Percentiles rank a stretch among this genome's conserved stretches.
phyloP scores from a whole-genome alignment of 2,113 vertebrate genomes.

The Hypocryptadius cinnamomeus region DNA sequence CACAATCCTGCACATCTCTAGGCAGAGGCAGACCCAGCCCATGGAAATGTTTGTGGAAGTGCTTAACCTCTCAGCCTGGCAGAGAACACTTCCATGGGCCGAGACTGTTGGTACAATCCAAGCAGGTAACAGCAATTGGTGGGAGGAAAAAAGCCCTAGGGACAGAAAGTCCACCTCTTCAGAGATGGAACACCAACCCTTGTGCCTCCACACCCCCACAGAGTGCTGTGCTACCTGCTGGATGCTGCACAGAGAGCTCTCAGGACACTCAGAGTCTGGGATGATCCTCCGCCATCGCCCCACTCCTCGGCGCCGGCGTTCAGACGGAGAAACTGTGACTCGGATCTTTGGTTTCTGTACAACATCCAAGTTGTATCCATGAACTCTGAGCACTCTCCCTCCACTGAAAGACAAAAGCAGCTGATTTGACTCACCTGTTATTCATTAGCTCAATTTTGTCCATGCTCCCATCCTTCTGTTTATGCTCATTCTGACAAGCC shows the following conservation, averaged over 20 bases:
- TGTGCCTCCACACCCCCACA: neutral
- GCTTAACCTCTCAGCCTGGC: neutral
- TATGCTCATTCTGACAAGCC: neutral
- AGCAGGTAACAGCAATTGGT: neutral
- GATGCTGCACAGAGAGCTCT: conserved; percentile 65
- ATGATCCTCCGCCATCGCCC: conserved; percentile 66
- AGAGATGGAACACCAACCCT: neutral
- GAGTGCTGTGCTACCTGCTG: conserved; percentile 61
- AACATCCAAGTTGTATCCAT: conserved; percentile 88
- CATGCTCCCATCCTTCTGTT: neutral
- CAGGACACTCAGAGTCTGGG: conserved; percentile 72
- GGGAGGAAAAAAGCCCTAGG: neutral
- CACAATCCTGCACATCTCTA: neutral
- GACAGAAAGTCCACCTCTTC: neutral
- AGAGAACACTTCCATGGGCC: neutral
- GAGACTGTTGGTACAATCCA: neutral
- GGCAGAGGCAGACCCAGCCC: neutral
- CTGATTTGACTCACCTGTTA: neutral
- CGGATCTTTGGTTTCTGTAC: conserved; percentile 88
- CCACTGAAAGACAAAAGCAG: conserved; percentile 73
- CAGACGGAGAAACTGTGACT: conserved; percentile 71
- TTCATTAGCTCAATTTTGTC: neutral
- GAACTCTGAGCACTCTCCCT: conserved; percentile 82
- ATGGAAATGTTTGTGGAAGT: neutral
- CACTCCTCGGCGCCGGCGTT: conserved; percentile 52